phyloP scores from a whole-genome alignment of 2,797 vertebrate species.

The Pipistrellus kuhlii region DNA sequence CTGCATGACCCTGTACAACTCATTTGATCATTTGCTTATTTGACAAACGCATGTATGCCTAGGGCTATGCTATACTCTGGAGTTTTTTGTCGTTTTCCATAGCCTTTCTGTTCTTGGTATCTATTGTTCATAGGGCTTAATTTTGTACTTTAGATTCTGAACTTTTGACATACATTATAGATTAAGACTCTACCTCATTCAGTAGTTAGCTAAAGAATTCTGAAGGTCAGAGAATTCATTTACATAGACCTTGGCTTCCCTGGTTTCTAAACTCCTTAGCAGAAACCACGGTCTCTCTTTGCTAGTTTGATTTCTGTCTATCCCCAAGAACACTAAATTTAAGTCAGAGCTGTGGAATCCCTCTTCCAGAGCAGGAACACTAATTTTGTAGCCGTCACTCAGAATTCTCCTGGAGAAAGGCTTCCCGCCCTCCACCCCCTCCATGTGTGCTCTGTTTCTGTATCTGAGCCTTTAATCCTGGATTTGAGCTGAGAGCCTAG shows the following conservation, averaged over 20 bases:
- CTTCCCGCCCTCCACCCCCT: not conserved
- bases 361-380: not conserved
- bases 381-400: not conserved
- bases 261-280: conserved; percentile 40
- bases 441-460: not conserved
- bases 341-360: not conserved
- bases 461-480: conserved; percentile 3
- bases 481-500: conserved; percentile 14
- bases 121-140: not conserved
- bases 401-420: not conserved
- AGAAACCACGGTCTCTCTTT: not conserved
- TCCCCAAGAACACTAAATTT: not conserved
- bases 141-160: conserved; percentile 32
- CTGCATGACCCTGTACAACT: not conserved
- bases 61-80: not conserved
- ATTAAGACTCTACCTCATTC: conserved; percentile 11
- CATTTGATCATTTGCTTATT: not conserved
- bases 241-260: not conserved
- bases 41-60: not conserved
- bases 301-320: not conserved
- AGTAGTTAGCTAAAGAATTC: conserved; percentile 15
- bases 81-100: not conserved
- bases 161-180: conserved; percentile 6
- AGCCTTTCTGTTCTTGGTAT: not conserved
- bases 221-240: conserved; percentile 56